phyloP scores from a whole-genome alignment of 2,888 invertebrate species.

The Tipula confusa region DNA sequence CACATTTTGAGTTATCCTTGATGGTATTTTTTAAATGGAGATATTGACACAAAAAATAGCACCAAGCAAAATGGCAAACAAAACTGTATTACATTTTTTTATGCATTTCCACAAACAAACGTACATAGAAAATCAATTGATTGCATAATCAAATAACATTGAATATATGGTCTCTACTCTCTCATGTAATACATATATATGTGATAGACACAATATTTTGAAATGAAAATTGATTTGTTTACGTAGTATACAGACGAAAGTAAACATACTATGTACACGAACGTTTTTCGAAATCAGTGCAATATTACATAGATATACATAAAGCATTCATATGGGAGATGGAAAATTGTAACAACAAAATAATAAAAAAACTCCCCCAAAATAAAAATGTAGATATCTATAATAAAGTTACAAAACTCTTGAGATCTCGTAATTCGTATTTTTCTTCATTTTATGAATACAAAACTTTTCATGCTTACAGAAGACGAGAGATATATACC shows the following conservation, averaged over 20 bases:
- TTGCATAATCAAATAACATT: neutral
- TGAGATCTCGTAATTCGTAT: neutral
- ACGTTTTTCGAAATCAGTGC: neutral
- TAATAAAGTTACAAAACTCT: conserved; percentile 3
- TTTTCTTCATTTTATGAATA: neutral
- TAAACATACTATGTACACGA: neutral
- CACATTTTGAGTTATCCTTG: too few species aligned
- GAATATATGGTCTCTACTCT: neutral
- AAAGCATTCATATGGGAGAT: neutral
- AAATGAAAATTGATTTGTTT: neutral
- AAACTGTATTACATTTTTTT: neutral
- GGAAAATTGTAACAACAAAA: too few species aligned
- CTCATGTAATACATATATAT: neutral
- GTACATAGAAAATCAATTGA: neutral
- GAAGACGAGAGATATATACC: neutral
- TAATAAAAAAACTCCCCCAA: neutral
- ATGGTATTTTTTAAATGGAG: neutral
- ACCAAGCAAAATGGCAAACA: neutral
- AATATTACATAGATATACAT: neutral
- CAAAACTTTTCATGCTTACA: neutral
- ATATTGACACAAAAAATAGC: neutral
- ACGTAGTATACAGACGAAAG: neutral
- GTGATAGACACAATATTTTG: neutral
- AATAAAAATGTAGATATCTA: neutral
- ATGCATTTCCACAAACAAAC: neutral